These are phyloP conservation scores for Gastrophysa polygoni DNA, from an alignment of 2,888 invertebrate species.

Conservation along the genomic window DNA sequence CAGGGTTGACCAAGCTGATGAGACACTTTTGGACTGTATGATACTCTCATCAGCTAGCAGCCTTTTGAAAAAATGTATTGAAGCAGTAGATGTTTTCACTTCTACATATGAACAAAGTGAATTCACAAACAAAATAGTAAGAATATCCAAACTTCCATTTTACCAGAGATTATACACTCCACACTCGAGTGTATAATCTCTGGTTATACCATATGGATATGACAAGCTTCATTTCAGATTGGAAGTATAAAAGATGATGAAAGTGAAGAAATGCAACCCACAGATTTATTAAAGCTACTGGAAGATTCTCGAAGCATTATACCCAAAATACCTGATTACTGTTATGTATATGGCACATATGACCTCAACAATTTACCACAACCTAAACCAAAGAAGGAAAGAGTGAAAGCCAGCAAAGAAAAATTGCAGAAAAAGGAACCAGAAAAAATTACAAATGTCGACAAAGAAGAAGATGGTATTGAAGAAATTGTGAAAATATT, in stretches of 20 bases:
- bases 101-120: slow-evolving; percentile 61
- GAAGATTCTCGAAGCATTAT: slow-evolving; percentile 47
- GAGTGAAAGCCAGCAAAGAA: slow-evolving; percentile 47
- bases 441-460: slow-evolving; percentile 60
- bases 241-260: slow-evolving; percentile 41
- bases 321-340: slow-evolving; percentile 50
- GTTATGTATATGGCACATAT: slow-evolving; percentile 61
- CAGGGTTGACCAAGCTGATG: slow-evolving; percentile 51
- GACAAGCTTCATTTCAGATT: slow-evolving; percentile 34
- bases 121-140: slow-evolving; percentile 61
- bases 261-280: slow-evolving; percentile 50
- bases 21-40: slow-evolving; percentile 51
- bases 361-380: slow-evolving; percentile 48
- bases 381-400: slow-evolving; percentile 53
- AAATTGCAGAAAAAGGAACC: slow-evolving; percentile 57
- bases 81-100: slow-evolving; percentile 54
- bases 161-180: too few relatives aligned
- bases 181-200: too few relatives aligned
- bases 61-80: slow-evolving; percentile 49
- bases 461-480: slow-evolving; percentile 63
- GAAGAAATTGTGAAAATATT: slow-evolving; percentile 64
- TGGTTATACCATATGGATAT: too few relatives aligned
- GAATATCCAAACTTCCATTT: too few relatives aligned
- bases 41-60: slow-evolving; percentile 51
- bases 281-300: slow-evolving; percentile 55